Percentiles rank a stretch among this genome's conserved stretches.
Conservation (phyloP, 2,888 invertebrate genomes). For the Ophraella communa region DNA sequence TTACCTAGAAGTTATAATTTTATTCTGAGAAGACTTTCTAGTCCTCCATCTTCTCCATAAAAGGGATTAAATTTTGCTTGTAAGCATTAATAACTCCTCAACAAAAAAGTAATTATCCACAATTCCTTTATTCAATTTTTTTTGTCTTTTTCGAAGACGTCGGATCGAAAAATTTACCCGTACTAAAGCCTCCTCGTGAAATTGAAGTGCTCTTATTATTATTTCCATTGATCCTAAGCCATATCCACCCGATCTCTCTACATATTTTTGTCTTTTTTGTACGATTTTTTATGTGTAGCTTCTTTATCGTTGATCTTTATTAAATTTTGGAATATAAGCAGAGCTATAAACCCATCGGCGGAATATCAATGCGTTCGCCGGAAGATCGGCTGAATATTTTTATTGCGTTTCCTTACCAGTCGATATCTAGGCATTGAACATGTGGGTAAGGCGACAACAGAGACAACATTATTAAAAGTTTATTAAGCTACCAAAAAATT, state of each 20-base stretch:
- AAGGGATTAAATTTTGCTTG: too few relatives aligned
- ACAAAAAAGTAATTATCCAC: too few relatives aligned
- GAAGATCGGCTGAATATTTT: slow-evolving; percentile 44
- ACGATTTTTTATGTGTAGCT: slow-evolving; percentile 45
- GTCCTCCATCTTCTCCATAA: too few relatives aligned
- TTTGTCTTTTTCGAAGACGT: neutral
- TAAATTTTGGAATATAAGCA: slow-evolving; percentile 58
- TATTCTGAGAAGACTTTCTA: too few relatives aligned
- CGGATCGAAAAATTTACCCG: neutral
- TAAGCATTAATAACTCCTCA: too few relatives aligned
- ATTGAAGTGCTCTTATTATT: neutral
- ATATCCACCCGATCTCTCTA: slow-evolving; percentile 28
- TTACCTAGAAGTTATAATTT: too few relatives aligned
- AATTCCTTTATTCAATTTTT: too few relatives aligned
- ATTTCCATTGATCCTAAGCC: neutral
- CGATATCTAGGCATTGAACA: slow-evolving; percentile 40
- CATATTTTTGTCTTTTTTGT: slow-evolving; percentile 42
- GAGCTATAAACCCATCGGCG: slow-evolving; percentile 58
- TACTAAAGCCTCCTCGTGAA: neutral
- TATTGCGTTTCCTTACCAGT: slow-evolving; percentile 44
- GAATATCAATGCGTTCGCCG: slow-evolving; percentile 54
- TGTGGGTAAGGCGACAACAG: slow-evolving; percentile 30
- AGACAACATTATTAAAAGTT: slow-evolving; percentile 25
- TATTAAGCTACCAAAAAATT: slow-evolving; percentile 24
- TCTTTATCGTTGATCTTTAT: slow-evolving; percentile 56